Evolutionary conservation across 2,888 invertebrate species (phyloP).

Genomic region (Machimus rusticus): DNA sequence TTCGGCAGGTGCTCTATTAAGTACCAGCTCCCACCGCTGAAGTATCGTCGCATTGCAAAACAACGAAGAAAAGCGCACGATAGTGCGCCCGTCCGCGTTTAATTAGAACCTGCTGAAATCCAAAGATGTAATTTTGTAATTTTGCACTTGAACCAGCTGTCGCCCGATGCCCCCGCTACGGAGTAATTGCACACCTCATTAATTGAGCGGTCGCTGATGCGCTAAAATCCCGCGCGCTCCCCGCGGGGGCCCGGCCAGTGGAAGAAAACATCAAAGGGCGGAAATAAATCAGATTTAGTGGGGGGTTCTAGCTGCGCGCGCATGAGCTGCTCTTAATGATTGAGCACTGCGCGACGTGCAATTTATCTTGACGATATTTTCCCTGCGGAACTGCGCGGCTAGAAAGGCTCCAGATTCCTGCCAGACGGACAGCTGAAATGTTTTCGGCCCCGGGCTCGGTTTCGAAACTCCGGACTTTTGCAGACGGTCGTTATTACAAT

Average conservation of each 20-base stretch:
- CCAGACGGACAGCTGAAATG: constrained; percentile 3
- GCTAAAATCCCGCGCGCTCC: neutral
- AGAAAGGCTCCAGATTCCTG: neutral
- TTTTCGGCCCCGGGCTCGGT: neutral
- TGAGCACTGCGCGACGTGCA: constrained; percentile 12
- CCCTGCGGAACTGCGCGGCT: neutral
- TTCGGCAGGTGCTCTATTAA: neutral
- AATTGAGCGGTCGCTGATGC: neutral
- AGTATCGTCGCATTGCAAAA: neutral
- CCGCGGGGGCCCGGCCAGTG: neutral
- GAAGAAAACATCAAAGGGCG: constrained; percentile 10
- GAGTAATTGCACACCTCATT: constrained; percentile 7
- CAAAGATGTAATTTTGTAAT: neutral
- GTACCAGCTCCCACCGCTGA: neutral
- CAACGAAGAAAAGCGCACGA: neutral
- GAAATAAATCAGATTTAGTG: neutral
- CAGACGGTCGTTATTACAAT: neutral
- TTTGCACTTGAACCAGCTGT: neutral
- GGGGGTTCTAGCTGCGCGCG: neutral
- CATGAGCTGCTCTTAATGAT: constrained; percentile 11
- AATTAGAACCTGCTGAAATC: neutral
- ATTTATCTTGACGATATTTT: constrained; percentile 5
- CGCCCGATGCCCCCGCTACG: neutral
- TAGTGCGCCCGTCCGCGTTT: neutral
- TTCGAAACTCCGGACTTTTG: neutral